Evolutionary conservation across 1,140 invertebrate genomes (phyloP), one percentile per base, ranked within the genome.

Genomic region (Trachymyrmex septentrionalis): DNA sequence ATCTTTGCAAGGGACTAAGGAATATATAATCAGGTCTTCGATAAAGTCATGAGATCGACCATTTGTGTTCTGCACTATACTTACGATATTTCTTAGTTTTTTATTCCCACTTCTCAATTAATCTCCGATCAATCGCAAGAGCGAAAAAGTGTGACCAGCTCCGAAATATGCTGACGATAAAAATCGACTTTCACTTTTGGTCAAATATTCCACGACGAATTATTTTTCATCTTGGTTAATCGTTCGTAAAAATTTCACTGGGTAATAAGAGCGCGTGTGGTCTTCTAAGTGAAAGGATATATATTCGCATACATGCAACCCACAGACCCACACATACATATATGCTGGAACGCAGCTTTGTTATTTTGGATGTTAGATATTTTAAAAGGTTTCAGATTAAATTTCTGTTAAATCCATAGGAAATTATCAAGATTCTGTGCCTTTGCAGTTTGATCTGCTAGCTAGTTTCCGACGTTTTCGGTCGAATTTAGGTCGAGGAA

Each of bases 401-500:
- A 59, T 57, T 38, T 59, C 53, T n/a, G 48, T 34, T 34, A 38
- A 21, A 6, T 59, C 12, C 1, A 6, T 7, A 9, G 10, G 1
- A 64, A 64, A 78, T 64, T 50, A 78, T 30, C 50, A 14, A 57
- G 21, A 19, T 55, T n/a, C 5, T 3, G 5, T n/a, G 21, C 21
- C 14, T 34, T 6, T 19, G 21, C 34, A 30, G 16, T 3, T 82
- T 72, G 21, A 48, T 61, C 71, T 7, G 19, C 12, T 10, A 48
- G 1, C 16, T 61, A 34, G 71, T 50, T 84, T 61, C 27, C 34
- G 38, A 73, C 9, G 53, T 76, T 63, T 44, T 53, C 64, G 63
- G 30, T 75, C n/a, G 57, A 69, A 89, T 90, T 89, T 81, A 85
- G 86, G 72, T 89, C 85, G 75, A 89, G 71, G 80, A 90, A 90